Conservation (phyloP, 2,888 invertebrate species). For the Trissoscelio sp. region DNA sequence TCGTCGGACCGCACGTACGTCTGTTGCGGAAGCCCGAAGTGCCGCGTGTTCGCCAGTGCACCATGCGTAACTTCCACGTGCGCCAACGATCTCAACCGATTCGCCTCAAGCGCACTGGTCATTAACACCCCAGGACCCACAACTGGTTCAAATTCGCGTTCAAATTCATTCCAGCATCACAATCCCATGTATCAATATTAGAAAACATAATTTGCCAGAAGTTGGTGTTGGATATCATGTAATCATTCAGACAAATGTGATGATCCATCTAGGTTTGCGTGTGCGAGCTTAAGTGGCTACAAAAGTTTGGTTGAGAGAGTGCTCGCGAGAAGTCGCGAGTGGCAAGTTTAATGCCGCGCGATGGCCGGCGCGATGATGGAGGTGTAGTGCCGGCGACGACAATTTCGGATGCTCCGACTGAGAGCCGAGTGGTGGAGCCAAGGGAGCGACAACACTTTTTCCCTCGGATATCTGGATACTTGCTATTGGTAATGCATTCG, state of each 20-base stretch:
- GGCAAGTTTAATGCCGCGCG: constrained; percentile 42
- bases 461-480: constrained; percentile 30
- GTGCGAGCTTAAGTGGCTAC: constrained; percentile 15
- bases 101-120: background rate
- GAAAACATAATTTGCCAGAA: no score
- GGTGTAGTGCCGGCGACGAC: constrained; percentile 22
- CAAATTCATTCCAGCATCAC: no score
- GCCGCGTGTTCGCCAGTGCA: constrained; percentile 65
- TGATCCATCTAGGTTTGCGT: constrained; percentile 14
- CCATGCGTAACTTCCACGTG: constrained; percentile 52
- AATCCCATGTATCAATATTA: no score
- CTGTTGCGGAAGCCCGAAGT: constrained; percentile 62
- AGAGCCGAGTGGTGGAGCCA: background rate
- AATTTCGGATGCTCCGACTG: constrained; percentile 11
- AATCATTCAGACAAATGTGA: constrained; percentile 32
- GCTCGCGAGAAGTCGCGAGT: constrained; percentile 31
- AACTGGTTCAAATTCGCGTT: background rate
- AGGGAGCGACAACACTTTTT: constrained; percentile 18
- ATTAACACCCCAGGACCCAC: background rate
- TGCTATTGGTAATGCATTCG: constrained; percentile 42
- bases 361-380: constrained; percentile 27
- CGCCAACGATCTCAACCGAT: constrained; percentile 22
- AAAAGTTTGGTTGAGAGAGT: constrained; percentile 19
- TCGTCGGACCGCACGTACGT: constrained; percentile 79
- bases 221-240: no score